Base-by-base conservation (phyloP, 2,797 vertebrate genomes). In the Poecilia picta region DNA sequence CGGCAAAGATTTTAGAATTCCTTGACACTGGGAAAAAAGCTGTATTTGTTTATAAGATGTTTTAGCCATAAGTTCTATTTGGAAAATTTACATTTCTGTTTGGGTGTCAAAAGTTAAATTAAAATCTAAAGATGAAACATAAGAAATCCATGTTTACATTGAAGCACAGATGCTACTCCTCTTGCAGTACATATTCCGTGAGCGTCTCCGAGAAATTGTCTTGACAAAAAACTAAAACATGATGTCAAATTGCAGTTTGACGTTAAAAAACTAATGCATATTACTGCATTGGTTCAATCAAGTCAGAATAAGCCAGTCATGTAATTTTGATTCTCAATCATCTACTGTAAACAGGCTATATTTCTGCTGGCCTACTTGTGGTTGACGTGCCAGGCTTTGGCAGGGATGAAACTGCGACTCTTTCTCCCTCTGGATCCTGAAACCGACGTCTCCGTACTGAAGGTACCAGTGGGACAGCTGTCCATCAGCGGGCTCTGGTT, bases 361-460 rank as follows among this genome's bases (percentile, higher is more conserved):
- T 31, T 45, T 49, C 31, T 39, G 5, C 23, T 51, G 45, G 62
- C 36, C 62, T 91, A 99, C 98, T 94, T 98, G 97, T 28, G 97
- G 96, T 85, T 98, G 98, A 25, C 81, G 92, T 36, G 94, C 93
- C 78, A 98, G 86, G 78, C 97, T 96, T 78, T 94, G 94, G 64
- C 84, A 93, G 31, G 96, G 91, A 49, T 97, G 94, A 86, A 97
- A 98, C 39, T 92, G 93, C 80, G 87, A 81, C 90, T 98, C 97
- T 81, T 93, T 96, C 71, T 90, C 92, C 85, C 88, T 97, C 91
- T 96, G 94, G 88, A 96, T 96, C 85, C 74, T 87, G 92, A 97
- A 98, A 79, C 97, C 97, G 84, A 95, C 94, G 83, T 96, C 95
- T 0, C 97, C 97, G 71, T 98, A 97, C 64, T 98, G 96, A 11